Evolutionary conservation across 2,113 vertebrate genomes (phyloP).

Genomic region (Alouatta palliata): DNA sequence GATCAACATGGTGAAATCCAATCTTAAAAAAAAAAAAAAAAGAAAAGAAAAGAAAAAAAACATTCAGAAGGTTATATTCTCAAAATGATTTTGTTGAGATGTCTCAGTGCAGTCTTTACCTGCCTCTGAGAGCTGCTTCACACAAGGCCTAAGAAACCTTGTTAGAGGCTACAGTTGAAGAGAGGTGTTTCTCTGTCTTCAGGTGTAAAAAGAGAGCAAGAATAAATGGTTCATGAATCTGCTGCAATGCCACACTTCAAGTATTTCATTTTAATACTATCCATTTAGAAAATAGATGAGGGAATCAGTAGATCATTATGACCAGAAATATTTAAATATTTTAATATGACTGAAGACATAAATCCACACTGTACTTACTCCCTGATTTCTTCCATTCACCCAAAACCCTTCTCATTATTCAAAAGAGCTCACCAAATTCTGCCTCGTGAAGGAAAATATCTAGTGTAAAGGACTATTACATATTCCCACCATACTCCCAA

Average conservation of each 20-base stretch:
- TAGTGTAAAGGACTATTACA: slow-evolving; percentile 1
- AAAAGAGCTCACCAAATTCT: slow-evolving; percentile 41
- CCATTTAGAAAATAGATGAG: slow-evolving; percentile 50
- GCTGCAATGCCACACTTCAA: neutral
- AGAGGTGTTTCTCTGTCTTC: slow-evolving; percentile 33
- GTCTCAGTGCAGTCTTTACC: neutral
- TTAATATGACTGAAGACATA: slow-evolving; percentile 36
- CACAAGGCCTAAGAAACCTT: neutral
- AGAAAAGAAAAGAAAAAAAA: neutral
- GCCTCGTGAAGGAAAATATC: slow-evolving; percentile 41
- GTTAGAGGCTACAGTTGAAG: neutral
- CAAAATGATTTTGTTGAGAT: neutral
- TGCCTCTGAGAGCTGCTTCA: neutral
- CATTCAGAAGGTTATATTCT: neutral
- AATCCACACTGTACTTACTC: slow-evolving; percentile 10
- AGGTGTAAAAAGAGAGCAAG: slow-evolving; percentile 24
- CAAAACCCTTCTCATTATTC: slow-evolving; percentile 41
- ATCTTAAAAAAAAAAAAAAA: no score
- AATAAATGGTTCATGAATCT: slow-evolving; percentile 22
- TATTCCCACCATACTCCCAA: slow-evolving; percentile 53
- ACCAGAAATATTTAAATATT: slow-evolving; percentile 54
- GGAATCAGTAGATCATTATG: slow-evolving; percentile 36
- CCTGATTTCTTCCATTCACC: slow-evolving; percentile 38
- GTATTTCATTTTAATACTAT: slow-evolving; percentile 42
- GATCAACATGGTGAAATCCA: no score